Conservation (phyloP, 2,113 vertebrate genomes). For the Spea bombifrons region DNA sequence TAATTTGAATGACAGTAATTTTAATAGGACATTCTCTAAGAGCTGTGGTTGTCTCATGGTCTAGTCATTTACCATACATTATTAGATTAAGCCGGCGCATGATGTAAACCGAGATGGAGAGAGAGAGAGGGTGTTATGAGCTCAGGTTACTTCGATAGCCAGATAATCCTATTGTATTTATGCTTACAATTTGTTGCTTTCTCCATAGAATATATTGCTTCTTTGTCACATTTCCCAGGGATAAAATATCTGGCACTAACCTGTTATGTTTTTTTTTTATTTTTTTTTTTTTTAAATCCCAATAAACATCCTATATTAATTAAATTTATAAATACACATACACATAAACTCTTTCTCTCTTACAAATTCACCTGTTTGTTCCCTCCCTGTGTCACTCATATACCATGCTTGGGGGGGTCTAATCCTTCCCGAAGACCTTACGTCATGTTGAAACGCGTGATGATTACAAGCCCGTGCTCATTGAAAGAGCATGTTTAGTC, state of each 20-base stretch:
- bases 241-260: background rate
- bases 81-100: conserved; percentile 13
- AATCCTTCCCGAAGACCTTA: background rate
- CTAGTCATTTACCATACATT: conserved; percentile 12
- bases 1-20: conserved; percentile 18
- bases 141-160: conserved; percentile 8
- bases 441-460: background rate
- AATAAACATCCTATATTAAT: background rate
- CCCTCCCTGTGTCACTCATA: too few species aligned
- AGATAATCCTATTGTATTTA: conserved; percentile 40
- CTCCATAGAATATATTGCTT: background rate
- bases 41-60: conserved; percentile 23
- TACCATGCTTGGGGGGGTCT: too few species aligned
- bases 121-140: conserved; percentile 2
- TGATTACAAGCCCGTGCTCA: background rate
- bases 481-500: background rate
- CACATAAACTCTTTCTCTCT: too few species aligned
- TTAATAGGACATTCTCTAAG: conserved; percentile 23
- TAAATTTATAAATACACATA: too few species aligned
- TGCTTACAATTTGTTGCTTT: conserved; percentile 11
- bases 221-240: background rate
- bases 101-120: conserved; percentile 31
- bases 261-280: background rate
- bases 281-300: background rate
- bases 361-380: too few species aligned